Evolutionary conservation across 64 coral and sea anemone species (phyloP).

Genomic region (Actinia equina): DNA sequence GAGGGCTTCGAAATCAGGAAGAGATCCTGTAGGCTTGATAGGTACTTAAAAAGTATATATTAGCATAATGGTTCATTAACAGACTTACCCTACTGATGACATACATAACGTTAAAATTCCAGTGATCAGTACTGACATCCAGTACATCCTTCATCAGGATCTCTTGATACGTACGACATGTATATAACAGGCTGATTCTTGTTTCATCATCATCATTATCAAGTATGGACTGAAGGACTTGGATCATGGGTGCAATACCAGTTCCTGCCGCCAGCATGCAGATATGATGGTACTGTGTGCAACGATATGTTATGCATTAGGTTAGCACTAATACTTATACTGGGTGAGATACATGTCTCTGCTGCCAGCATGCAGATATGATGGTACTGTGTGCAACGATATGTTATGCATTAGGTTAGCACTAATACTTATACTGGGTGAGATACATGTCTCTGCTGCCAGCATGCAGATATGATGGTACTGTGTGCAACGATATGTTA

Average conservation of each 20-base stretch:
- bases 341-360: constrained; percentile 31
- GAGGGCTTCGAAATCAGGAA: no score
- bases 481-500: no score
- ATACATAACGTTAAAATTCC: constrained; percentile 86
- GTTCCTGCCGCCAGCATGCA: constrained; percentile 82
- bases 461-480: no score
- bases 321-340: constrained; percentile 59
- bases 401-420: no score
- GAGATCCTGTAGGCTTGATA: no score
- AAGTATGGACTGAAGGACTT: constrained; percentile 70
- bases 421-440: no score
- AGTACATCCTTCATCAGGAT: constrained; percentile 71
- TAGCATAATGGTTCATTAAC: not conserved
- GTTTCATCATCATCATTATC: constrained; percentile 72
- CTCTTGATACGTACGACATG: constrained; percentile 64
- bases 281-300: constrained; percentile 59
- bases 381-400: no score
- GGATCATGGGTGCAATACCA: constrained; percentile 79
- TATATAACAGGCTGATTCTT: constrained; percentile 59
- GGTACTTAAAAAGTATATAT: no score
- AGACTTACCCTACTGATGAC: constrained; percentile 52
- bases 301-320: constrained; percentile 5
- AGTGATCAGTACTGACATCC: constrained; percentile 62
- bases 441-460: no score
- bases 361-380: no score